Base-by-base conservation (phyloP, 2,113 vertebrate genomes). In the Corythornis madagascariensis region DNA sequence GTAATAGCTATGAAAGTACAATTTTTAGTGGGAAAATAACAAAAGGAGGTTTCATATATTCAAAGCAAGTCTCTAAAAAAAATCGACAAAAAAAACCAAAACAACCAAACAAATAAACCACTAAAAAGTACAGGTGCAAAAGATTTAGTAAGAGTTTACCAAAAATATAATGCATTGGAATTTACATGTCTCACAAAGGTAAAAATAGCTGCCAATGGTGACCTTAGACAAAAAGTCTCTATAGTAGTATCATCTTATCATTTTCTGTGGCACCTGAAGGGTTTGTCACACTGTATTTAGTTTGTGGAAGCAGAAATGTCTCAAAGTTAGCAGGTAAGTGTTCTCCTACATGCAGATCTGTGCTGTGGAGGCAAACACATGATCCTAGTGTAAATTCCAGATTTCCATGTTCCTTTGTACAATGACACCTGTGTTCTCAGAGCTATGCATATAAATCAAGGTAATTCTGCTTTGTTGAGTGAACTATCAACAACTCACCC, bases 371-470 rank as follows among this genome's bases (percentile, higher is more conserved):
- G 17, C 5, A 60, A 77, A 13, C 29, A 4, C 1, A 2, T 6
- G 45, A 26, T 13, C 14, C 6, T 43, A 14, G 24, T 9, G 50
- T 26, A 29, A 61, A 16, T 31, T 16, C 28, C 52, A 33, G 33
- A 6, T 16, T 66, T 53, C 67, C 22, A 16, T 22, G 13, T 14
- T 69, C 25, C 19, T 38, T 50, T 18, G 42, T 38, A 3, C 61
- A 57, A 16, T 2, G 35, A 21, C 42, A 26, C 6, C 9, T 38
- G 22, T 26, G n/a, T 33, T 66, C n/a, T 45, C 45, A 47, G 31
- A 52, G 8, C 26, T 70, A 19, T 18, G 29, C 22, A 6, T 26
- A 21, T 6, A 29, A 83, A 29, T 9, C 0, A 0, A n/a, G 28
- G 3, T 24, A 15, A 10, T 77, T n/a, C 18, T 55, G 25, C 33